These are phyloP conservation scores for Bostrychus sinensis DNA, from an alignment of 2,113 vertebrate genomes.

Conservation along the genomic window DNA sequence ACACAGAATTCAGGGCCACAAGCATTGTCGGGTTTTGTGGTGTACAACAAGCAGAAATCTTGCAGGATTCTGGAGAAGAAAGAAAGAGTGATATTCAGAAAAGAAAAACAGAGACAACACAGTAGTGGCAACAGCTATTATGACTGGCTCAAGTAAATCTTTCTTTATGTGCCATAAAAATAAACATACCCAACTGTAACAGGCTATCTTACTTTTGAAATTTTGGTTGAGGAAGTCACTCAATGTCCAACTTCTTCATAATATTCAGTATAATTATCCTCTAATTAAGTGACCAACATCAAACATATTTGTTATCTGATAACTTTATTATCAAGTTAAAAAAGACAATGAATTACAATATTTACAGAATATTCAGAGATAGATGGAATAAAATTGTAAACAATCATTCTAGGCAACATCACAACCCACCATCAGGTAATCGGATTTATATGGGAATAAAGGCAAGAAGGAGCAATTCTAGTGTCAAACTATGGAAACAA, in stretches of 20 bases:
- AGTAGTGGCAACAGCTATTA: conserved; percentile 46
- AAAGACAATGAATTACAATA: conserved; percentile 99
- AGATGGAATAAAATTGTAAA: conserved; percentile 99
- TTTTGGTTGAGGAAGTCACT: too few species aligned
- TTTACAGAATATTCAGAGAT: conserved; percentile 99
- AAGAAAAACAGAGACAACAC: too few species aligned
- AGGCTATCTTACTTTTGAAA: too few species aligned
- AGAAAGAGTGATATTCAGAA: too few species aligned
- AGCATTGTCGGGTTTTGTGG: conserved; percentile 37
- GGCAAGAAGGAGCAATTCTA: conserved; percentile 81
- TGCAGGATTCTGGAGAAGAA: conserved; percentile 35
- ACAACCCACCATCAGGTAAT: conserved; percentile 84
- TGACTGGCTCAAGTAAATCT: conserved; percentile 41
- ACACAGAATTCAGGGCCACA: conserved; percentile 13
- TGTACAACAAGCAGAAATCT: conserved; percentile 47
- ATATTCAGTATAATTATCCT: too few species aligned
- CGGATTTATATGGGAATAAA: conserved; percentile 81
- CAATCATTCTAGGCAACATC: conserved; percentile 91
- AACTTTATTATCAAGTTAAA: conserved; percentile 99
- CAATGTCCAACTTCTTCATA: too few species aligned
- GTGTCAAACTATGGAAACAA: conserved; percentile 78
- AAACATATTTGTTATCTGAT: conserved; percentile 85
- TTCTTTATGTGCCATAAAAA: conserved; percentile 7
- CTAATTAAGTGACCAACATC: not conserved
- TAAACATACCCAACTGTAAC: conserved; percentile 15